phyloP scores from a whole-genome alignment of 1,140 invertebrate genomes.

The Fopius arisanus region DNA sequence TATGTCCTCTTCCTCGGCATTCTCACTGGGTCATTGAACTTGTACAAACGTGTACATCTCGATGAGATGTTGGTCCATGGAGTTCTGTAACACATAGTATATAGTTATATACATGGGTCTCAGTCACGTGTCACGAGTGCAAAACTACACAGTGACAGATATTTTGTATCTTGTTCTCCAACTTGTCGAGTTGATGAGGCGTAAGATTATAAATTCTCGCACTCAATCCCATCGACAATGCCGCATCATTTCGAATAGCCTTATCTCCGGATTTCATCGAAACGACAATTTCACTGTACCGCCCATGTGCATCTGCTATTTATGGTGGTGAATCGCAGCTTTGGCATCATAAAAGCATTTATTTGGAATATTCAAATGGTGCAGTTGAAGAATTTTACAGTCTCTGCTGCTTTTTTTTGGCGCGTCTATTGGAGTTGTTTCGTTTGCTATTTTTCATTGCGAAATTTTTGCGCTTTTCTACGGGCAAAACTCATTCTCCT shows the following conservation, averaged over 20 bases:
- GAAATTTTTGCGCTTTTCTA: too few species aligned
- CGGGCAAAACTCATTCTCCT: too few species aligned
- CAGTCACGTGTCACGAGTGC: neutral
- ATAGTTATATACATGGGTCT: neutral
- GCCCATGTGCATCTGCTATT: too few species aligned
- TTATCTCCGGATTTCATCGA: neutral
- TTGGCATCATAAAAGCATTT: too few species aligned
- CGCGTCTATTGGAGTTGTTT: too few species aligned
- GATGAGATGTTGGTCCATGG: neutral
- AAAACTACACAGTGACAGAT: neutral
- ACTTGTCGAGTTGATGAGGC: neutral
- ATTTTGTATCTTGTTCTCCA: neutral
- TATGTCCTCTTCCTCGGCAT: slow-evolving; percentile 23
- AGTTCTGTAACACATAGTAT: slow-evolving; percentile 10
- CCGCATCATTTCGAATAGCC: neutral
- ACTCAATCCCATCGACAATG: neutral
- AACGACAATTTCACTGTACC: too few species aligned
- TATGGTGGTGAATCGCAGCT: too few species aligned
- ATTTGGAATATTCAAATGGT: too few species aligned
- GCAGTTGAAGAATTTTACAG: neutral
- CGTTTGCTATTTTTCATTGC: too few species aligned
- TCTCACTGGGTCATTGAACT: slow-evolving; percentile 24
- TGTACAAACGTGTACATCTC: neutral
- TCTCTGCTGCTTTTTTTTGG: too few species aligned
- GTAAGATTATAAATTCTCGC: neutral